Base-by-base conservation (phyloP, 2,113 vertebrate genomes). In the Protobothrops flavoviridis region DNA sequence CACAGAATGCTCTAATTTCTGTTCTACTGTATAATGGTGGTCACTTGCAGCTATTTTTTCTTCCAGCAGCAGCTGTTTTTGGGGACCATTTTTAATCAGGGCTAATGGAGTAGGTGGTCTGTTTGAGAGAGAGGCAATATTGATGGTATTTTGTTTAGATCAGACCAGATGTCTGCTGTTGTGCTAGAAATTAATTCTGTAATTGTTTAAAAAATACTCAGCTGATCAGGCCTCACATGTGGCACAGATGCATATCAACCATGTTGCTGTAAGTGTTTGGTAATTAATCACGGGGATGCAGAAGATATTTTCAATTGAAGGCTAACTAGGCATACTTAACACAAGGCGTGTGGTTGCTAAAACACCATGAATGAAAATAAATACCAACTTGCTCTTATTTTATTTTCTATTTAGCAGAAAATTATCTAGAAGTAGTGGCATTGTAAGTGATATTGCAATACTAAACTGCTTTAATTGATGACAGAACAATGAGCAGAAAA, bases 81-180 rank as follows among this genome's bases (percentile, higher is more conserved):
- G 81, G 93, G 74, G 10, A 91, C 7, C 50, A 89, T 15, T 21
- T 59, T 26, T 94, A 93, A 93, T 90, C 0, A 0, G 56, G n/a
- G 0, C 33, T 50, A 64, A 90, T 90, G 23, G 88, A 57, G 1
- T 6, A 89, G 81, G 91, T 1, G 93, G 90, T 85, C 39, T 94
- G 3, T 93, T 96, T 92, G 48, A 94, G 26, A 90, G 89, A 93
- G 85, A 21, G 85, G 0, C 50, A 90, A 29, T 93, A 95, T 57
- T 48, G 94, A 53, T 88, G 93, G 95, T 94, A 59, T 56, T 95
- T 94, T 95, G 55, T 87, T 96, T 55, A 88, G 90, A 88, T 48
- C 94, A 89, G 87, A 92, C 57, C 95, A 97, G 94, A 94, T 97
- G 92, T 94, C 92, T 96, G 50, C 69, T 97, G 91, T 96, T 97